Evolutionary conservation across 2,113 vertebrate species (phyloP), one percentile per base, ranked within the genome.

Genomic region (Coreoperca whiteheadi): DNA sequence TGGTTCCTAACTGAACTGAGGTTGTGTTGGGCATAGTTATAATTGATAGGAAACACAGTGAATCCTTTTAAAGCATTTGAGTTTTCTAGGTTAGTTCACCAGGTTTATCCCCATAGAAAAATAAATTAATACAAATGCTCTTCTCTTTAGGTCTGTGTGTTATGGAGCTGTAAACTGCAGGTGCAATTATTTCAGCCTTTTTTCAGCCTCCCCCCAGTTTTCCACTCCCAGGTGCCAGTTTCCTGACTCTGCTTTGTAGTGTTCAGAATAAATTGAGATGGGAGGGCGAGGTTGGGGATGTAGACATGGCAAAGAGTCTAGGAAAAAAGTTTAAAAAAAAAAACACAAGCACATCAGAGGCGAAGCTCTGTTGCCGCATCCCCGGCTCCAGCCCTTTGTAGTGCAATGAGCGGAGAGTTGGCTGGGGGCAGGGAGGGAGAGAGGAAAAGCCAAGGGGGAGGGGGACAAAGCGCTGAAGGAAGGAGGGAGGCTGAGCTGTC

Each of bases 331-430:
- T 39, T 21, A 50, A 54, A 54, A n/a, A 59, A 39, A 59, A 43
- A 25, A 57, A 74, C 61, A 60, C 74, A 85, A 34, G 78, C 76
- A 88, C 93, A 91, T 93, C 90, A 94, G 88, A 94, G 87, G 63
- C 43, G 37, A 66, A 84, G 89, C 84, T 88, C 79, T 75, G 83
- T 84, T 89, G 90, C 87, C 48, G 86, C 83, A 93, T 91, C 91
- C 81, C 85, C 20, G 21, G 78, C 84, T 89, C 70, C 28, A 86
- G 80, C 69, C 77, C 89, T 96, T 95, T 95, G 92, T 95, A 93
- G 93, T 95, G 92, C 89, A 93, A 91, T 94, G 95, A 94, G 93
- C 85, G 51, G 77, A 82, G 88, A 83, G 83, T 77, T 83, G 60
- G 87, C 74, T 75, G 65, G 76, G 57, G 74, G 82, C 76, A 50